Conservation (phyloP, 2,888 invertebrate species). For the Muschampia plurimacula region DNA sequence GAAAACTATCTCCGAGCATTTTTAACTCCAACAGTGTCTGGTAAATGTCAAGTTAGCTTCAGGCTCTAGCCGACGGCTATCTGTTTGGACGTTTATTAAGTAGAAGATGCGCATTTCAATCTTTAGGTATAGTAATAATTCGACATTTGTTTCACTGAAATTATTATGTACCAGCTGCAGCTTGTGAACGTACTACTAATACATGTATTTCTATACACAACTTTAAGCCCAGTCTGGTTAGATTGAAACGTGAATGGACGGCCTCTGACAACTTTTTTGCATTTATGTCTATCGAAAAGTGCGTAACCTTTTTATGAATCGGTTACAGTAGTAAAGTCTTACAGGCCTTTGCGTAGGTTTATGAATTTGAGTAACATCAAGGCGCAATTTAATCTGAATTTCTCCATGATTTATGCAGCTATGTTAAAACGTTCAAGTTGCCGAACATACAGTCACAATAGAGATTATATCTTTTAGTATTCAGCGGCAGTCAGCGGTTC, state of each 20-base stretch:
- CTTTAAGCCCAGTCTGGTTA: too few relatives aligned
- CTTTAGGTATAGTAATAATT: background rate
- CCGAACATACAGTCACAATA: slow-evolving; percentile 58
- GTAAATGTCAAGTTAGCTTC: slow-evolving; percentile 73
- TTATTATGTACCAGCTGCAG: background rate
- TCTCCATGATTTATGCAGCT: background rate
- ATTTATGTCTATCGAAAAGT: too few relatives aligned
- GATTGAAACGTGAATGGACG: too few relatives aligned
- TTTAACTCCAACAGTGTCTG: slow-evolving; percentile 66
- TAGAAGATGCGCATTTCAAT: slow-evolving; percentile 61
- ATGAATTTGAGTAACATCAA: too few relatives aligned
- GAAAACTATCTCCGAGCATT: slow-evolving; percentile 50
- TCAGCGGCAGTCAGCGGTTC: slow-evolving; percentile 55
- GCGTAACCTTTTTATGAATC: background rate
- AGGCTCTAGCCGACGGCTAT: slow-evolving; percentile 50
- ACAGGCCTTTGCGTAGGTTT: background rate
- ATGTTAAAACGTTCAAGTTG: slow-evolving; percentile 39
- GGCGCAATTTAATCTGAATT: background rate
- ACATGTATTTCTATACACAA: too few relatives aligned
- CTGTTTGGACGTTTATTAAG: slow-evolving; percentile 71
- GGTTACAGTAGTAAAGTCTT: background rate
- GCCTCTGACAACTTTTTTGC: too few relatives aligned
- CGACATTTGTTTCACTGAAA: background rate
- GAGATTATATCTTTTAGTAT: slow-evolving; percentile 72
- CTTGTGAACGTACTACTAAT: too few relatives aligned